phyloP scores from a whole-genome alignment of 2,888 invertebrate species.

The Caenorhabditis sp. region DNA sequence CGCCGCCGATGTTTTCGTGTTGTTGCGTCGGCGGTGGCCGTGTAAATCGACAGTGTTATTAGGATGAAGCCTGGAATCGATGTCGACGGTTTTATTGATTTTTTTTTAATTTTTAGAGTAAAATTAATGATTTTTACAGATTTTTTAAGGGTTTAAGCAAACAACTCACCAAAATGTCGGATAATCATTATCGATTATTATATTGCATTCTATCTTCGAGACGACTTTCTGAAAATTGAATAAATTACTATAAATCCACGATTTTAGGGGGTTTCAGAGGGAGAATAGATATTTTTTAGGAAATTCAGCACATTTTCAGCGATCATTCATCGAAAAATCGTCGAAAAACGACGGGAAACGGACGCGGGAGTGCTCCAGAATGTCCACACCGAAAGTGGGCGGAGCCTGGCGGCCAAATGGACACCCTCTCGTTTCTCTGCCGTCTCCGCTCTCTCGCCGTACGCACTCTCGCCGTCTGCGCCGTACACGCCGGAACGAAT shows the following conservation, averaged over 20 bases:
- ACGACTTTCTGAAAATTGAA: neutral
- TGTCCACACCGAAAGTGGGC: conserved; percentile 13
- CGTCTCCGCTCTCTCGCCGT: conserved; percentile 8
- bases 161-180: conserved; percentile 32
- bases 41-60: conserved; percentile 3
- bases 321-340: neutral
- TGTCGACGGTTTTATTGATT: neutral
- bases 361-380: conserved; percentile 23
- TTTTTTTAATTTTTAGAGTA: neutral
- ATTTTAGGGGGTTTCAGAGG: neutral
- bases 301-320: no score
- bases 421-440: conserved; percentile 40
- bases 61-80: conserved; percentile 23
- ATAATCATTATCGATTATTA: conserved; percentile 32
- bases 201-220: conserved; percentile 29
- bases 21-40: conserved; percentile 1
- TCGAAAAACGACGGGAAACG: neutral
- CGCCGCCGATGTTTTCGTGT: conserved; percentile 53
- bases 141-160: neutral
- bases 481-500: neutral
- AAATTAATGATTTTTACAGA: neutral
- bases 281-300: neutral
- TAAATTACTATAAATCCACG: neutral
- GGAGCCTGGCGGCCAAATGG: conserved; percentile 10
- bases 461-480: conserved; percentile 12